Evolutionary conservation across 2,888 invertebrate species (phyloP).

Genomic region (Linyphia triangularis): DNA sequence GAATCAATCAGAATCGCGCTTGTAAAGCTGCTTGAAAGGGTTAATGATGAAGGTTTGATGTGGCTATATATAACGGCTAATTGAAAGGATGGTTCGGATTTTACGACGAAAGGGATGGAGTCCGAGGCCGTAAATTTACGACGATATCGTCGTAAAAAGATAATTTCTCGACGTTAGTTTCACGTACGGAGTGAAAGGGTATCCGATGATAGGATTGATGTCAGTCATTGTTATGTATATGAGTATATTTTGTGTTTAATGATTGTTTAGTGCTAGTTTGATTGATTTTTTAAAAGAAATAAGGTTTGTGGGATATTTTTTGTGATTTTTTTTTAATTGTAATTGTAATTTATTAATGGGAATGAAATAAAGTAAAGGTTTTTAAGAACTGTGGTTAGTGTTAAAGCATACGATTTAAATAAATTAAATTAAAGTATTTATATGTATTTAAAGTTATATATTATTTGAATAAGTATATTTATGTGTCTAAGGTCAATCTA

Average conservation of each 20-base stretch:
- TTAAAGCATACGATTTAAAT: too few relatives aligned
- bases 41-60: slow-evolving; percentile 64
- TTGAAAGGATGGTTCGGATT: slow-evolving; percentile 69
- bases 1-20: slow-evolving; percentile 55
- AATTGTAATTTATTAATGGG: too few relatives aligned
- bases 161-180: slow-evolving; percentile 30
- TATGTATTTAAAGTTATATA: too few relatives aligned
- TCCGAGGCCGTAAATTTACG: slow-evolving; percentile 54
- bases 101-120: slow-evolving; percentile 48
- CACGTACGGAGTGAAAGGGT: neutral
- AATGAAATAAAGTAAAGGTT: too few relatives aligned
- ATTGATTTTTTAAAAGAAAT: neutral
- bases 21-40: slow-evolving; percentile 44
- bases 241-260: neutral
- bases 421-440: too few relatives aligned
- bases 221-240: neutral
- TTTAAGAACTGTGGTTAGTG: too few relatives aligned
- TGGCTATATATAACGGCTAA: slow-evolving; percentile 72
- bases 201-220: neutral
- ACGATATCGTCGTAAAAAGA: slow-evolving; percentile 51
- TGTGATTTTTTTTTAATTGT: too few relatives aligned
- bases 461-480: too few relatives aligned
- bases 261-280: neutral
- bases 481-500: too few relatives aligned
- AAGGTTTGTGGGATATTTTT: too few relatives aligned